Conservation (phyloP, 2,797 vertebrate genomes). For the Hylomyscus alleni region DNA sequence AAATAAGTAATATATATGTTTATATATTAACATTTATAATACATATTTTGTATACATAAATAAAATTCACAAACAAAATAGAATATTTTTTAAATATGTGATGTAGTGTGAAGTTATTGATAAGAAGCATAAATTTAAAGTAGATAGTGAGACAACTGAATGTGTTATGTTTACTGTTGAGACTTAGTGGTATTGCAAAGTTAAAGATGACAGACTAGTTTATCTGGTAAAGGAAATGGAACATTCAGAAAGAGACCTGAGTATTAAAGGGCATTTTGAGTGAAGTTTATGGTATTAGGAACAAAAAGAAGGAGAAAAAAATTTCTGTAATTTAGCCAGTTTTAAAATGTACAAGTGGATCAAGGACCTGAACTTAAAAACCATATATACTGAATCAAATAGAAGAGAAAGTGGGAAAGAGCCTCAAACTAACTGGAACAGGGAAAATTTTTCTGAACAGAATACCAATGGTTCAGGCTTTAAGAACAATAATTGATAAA, state of each 20-base stretch:
- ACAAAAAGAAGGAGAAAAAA: neutral
- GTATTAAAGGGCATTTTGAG: neutral
- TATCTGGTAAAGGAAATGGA: neutral
- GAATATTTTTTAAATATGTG: neutral
- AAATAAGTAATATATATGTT: neutral
- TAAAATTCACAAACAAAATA: neutral
- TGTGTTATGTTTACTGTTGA: neutral
- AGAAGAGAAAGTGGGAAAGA: too few relatives aligned
- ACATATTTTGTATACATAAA: too few relatives aligned
- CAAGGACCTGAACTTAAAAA: too few relatives aligned
- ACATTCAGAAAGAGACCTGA: neutral
- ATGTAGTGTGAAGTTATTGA: neutral
- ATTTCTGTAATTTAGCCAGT: neutral
- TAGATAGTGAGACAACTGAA: neutral
- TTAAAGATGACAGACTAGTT: neutral
- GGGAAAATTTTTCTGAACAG: too few relatives aligned
- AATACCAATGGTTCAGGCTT: too few relatives aligned
- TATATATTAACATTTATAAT: too few relatives aligned
- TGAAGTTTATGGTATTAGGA: neutral
- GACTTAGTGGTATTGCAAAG: neutral
- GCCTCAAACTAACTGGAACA: too few relatives aligned
- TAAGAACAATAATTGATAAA: too few relatives aligned
- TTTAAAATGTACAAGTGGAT: too few relatives aligned
- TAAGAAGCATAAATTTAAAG: neutral
- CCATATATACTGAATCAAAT: too few relatives aligned